phyloP scores from a whole-genome alignment of 2,113 vertebrate genomes.

The Hemicordylus capensis region DNA sequence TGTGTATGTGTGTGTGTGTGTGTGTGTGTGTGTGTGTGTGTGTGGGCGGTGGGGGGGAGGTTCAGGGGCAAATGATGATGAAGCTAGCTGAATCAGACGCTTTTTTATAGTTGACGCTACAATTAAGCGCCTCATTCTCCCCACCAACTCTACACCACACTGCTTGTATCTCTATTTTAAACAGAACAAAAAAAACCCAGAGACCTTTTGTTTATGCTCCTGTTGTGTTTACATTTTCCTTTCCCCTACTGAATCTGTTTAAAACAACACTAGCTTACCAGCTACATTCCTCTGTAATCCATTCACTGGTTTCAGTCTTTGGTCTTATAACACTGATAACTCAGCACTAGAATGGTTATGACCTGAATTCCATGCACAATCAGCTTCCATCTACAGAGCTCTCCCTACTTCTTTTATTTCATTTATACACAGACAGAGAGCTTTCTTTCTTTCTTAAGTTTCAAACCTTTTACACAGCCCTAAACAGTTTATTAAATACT shows the following conservation, averaged over 20 bases:
- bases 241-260: not conserved
- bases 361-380: not conserved
- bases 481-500: too few relatives aligned
- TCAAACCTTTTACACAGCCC: too few relatives aligned
- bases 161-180: not conserved
- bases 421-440: not conserved
- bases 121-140: not conserved
- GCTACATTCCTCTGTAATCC: not conserved
- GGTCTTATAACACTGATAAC: not conserved
- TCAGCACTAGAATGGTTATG: too few relatives aligned
- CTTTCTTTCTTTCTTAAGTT: too few relatives aligned
- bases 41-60: too few relatives aligned
- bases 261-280: not conserved
- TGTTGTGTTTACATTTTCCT: not conserved
- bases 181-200: not conserved
- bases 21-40: too few relatives aligned
- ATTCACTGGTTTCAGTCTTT: constrained; percentile 1
- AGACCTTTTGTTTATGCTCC: not conserved
- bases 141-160: not conserved
- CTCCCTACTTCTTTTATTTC: not conserved
- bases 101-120: not conserved
- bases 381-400: not conserved
- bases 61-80: too few relatives aligned
- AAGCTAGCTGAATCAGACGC: too few relatives aligned
- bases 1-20: too few relatives aligned